Evolutionary conservation across 2,797 vertebrate species (phyloP).

Genomic region (Neosilurus mollespiculum): DNA sequence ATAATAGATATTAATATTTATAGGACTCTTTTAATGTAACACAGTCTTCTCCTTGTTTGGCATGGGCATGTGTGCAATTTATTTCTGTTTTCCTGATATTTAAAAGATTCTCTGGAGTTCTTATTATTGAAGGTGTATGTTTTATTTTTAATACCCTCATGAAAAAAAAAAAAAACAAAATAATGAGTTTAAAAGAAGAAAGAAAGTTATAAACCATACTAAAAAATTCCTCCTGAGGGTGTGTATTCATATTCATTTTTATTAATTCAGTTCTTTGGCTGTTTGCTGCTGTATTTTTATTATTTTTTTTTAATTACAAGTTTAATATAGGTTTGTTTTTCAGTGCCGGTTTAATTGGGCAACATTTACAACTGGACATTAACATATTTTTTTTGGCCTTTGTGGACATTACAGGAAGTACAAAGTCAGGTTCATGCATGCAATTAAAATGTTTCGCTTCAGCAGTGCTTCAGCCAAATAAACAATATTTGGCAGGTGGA

Average conservation of each 20-base stretch:
- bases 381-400: not conserved
- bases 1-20: not conserved
- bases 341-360: not conserved
- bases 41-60: not conserved
- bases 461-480: constrained; percentile 6
- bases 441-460: constrained; percentile 39
- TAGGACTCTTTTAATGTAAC: not conserved
- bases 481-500: constrained; percentile 9
- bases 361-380: not conserved
- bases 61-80: not conserved
- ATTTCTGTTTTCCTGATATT: not conserved
- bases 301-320: not conserved
- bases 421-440: constrained; percentile 5
- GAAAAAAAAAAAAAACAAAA: not conserved
- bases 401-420: not conserved
- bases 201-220: not conserved
- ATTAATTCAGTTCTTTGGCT: too few species aligned
- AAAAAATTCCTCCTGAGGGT: not conserved
- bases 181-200: not conserved
- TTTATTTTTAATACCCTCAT: not conserved
- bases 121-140: not conserved
- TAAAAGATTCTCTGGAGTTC: not conserved
- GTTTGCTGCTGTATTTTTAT: too few species aligned
- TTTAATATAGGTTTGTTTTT: not conserved
- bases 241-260: too few species aligned